These are phyloP conservation scores for Anthoscopus minutus DNA, from an alignment of 2,113 vertebrate species.

Conservation along the genomic window DNA sequence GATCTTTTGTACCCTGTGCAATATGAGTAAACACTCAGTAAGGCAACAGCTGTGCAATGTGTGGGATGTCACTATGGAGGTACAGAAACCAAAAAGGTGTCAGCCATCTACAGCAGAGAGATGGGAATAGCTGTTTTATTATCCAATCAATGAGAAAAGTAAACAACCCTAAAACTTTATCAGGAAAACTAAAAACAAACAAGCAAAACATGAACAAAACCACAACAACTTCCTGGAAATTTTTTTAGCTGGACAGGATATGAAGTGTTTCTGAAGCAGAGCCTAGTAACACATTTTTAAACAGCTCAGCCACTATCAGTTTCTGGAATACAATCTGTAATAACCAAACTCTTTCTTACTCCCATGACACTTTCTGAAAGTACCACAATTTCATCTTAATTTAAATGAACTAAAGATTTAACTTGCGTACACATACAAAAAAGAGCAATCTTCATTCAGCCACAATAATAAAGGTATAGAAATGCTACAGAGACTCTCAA, in stretches of 20 bases:
- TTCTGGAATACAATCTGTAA: not conserved
- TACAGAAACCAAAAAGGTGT: constrained; percentile 13
- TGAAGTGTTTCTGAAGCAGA: not conserved
- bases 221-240: not conserved
- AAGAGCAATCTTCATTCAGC: not conserved
- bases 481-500: not conserved
- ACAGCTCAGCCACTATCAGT: not conserved
- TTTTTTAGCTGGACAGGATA: not conserved
- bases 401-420: not conserved
- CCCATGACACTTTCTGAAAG: not conserved
- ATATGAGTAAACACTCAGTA: constrained; percentile 67
- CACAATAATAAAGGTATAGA: not conserved
- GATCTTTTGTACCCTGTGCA: constrained; percentile 92
- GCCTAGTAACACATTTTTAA: not conserved
- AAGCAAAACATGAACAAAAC: not conserved
- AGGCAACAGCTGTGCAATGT: constrained; percentile 69
- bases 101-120: not conserved
- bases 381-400: not conserved
- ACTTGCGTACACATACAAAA: not conserved
- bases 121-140: not conserved
- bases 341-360: not conserved
- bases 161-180: not conserved
- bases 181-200: not conserved
- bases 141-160: not conserved
- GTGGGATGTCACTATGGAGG: not conserved